Evolutionary conservation across 2,797 vertebrate genomes (phyloP).

Genomic region (Xerus rutilus): DNA sequence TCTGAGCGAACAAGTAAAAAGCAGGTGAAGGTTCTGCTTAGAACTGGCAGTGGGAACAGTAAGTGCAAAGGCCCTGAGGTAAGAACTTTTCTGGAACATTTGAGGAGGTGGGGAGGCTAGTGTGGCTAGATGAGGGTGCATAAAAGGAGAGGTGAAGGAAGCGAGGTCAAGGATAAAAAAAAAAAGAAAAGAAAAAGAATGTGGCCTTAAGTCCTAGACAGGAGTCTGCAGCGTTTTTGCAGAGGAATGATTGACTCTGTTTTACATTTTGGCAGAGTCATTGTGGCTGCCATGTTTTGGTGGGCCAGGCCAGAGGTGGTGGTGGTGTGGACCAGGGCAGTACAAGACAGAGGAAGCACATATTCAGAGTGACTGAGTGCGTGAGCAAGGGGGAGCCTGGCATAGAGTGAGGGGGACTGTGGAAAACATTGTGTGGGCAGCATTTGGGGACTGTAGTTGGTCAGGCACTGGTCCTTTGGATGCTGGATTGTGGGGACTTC

Average conservation of each 20-base stretch:
- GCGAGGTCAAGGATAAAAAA: neutral
- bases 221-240: neutral
- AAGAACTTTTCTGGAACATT: neutral
- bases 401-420: neutral
- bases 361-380: neutral
- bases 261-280: neutral
- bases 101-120: neutral
- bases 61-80: neutral
- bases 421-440: neutral
- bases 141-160: too few species aligned
- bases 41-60: neutral
- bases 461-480: neutral
- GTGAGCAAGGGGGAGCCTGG: neutral
- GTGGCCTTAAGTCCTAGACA: neutral
- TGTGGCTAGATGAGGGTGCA: neutral
- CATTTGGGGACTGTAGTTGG: neutral
- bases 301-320: neutral
- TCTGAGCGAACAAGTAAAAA: neutral
- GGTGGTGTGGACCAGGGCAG: neutral
- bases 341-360: neutral
- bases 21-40: neutral
- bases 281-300: neutral
- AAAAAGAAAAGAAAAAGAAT: neutral
- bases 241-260: neutral
- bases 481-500: neutral